These are phyloP conservation scores for Cichladusa arquata DNA, from an alignment of 2,113 vertebrate species.

Conservation along the genomic window DNA sequence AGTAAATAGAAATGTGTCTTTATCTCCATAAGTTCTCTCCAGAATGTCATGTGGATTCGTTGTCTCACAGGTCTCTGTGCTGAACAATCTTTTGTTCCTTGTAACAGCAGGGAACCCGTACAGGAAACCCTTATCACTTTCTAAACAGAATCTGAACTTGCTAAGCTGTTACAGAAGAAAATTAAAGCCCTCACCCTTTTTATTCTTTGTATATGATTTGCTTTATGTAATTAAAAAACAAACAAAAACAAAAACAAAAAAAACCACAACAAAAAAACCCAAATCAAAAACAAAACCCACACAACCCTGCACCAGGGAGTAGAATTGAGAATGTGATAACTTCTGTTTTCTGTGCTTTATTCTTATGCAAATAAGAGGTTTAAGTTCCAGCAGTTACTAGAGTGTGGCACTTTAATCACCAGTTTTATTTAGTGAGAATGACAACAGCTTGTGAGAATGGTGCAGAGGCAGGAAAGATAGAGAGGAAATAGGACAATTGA, in stretches of 20 bases:
- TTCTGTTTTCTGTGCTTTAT: background rate
- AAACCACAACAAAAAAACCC: rapidly evolving
- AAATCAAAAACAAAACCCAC: background rate
- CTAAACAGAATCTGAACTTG: background rate
- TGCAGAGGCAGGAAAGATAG: background rate
- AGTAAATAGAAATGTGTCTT: background rate
- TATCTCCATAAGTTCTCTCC: background rate
- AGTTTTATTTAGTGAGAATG: background rate
- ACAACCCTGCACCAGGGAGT: background rate
- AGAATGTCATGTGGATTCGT: background rate
- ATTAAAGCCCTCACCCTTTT: background rate
- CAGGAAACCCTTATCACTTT: background rate
- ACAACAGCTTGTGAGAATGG: background rate
- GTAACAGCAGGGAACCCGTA: background rate
- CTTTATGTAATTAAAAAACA: background rate
- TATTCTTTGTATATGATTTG: background rate
- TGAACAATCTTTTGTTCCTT: background rate
- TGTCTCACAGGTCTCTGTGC: background rate
- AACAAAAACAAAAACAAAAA: too few species aligned
- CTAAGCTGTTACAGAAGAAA: background rate
- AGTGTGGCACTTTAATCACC: background rate
- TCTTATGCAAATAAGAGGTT: slow-evolving; percentile 16
- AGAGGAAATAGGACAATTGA: background rate
- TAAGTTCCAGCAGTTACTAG: background rate
- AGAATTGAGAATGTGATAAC: background rate